phyloP scores from a whole-genome alignment of 2,888 invertebrate genomes.

The Salpingus planirostris region DNA sequence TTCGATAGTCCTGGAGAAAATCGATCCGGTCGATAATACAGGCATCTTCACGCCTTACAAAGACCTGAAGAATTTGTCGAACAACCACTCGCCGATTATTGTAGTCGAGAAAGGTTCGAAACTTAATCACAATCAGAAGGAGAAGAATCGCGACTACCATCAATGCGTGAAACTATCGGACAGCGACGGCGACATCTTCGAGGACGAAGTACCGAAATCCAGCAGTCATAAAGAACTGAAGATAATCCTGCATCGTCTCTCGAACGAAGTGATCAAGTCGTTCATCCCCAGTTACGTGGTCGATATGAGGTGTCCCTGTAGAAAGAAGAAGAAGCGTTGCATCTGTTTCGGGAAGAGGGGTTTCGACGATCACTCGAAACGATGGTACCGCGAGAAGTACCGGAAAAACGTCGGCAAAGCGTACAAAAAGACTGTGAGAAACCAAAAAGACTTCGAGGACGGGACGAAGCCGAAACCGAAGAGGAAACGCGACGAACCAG shows the following conservation, averaged over 20 bases:
- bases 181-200: not conserved
- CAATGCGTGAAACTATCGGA: not conserved
- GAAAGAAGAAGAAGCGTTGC: not conserved
- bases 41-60: too few species aligned
- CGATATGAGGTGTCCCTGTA: not conserved
- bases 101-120: too few species aligned
- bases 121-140: too few species aligned
- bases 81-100: too few species aligned
- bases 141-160: too few species aligned
- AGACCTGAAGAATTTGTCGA: too few species aligned
- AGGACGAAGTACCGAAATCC: slow-evolving; percentile 4
- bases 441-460: not conserved
- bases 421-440: not conserved
- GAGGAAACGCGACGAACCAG: too few species aligned
- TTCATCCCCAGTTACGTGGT: slow-evolving; percentile 7
- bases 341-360: not conserved
- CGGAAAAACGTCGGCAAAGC: not conserved
- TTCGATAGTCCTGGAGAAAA: too few species aligned
- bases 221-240: slow-evolving; percentile 8
- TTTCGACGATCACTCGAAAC: too few species aligned
- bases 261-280: slow-evolving; percentile 9
- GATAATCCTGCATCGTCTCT: slow-evolving; percentile 7
- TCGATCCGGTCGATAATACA: too few species aligned
- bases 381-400: not conserved
- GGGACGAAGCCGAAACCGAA: not conserved